Conservation (phyloP, 2,888 invertebrate species). For the Epirrhoe tristata region DNA sequence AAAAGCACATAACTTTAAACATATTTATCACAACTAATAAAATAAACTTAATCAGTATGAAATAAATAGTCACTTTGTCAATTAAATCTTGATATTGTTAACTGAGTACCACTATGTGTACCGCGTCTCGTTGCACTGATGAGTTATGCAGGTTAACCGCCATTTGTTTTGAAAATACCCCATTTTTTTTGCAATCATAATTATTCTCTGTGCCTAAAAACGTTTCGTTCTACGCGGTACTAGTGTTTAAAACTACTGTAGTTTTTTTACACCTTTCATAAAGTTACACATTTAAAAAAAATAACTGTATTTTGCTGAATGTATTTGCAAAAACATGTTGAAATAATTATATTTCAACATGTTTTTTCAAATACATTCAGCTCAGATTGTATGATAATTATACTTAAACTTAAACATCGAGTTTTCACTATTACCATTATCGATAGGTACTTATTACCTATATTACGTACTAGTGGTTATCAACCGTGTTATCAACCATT, state of each 20-base stretch:
- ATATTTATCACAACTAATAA: neutral
- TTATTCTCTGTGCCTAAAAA: neutral
- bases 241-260: neutral
- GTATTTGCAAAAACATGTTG: too few relatives aligned
- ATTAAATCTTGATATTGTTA: conserved; percentile 15
- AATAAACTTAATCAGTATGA: conserved; percentile 4
- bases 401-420: too few relatives aligned
- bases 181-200: conserved; percentile 6
- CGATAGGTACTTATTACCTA: too few relatives aligned
- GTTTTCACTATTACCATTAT: too few relatives aligned
- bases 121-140: conserved; percentile 31
- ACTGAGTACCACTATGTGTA: conserved; percentile 22
- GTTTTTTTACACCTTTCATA: neutral
- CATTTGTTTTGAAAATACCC: conserved; percentile 9
- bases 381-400: too few relatives aligned
- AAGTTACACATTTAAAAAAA: neutral
- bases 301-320: too few relatives aligned
- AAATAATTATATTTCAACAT: too few relatives aligned
- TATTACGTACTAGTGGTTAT: too few relatives aligned
- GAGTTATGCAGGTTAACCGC: conserved; percentile 13
- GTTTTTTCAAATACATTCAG: too few relatives aligned
- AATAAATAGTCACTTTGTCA: conserved; percentile 7
- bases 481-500: too few relatives aligned
- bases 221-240: conserved; percentile 11
- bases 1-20: too few relatives aligned